These are phyloP conservation scores for Pitta sordida DNA, from an alignment of 2,113 vertebrate genomes.

Conservation along the genomic window DNA sequence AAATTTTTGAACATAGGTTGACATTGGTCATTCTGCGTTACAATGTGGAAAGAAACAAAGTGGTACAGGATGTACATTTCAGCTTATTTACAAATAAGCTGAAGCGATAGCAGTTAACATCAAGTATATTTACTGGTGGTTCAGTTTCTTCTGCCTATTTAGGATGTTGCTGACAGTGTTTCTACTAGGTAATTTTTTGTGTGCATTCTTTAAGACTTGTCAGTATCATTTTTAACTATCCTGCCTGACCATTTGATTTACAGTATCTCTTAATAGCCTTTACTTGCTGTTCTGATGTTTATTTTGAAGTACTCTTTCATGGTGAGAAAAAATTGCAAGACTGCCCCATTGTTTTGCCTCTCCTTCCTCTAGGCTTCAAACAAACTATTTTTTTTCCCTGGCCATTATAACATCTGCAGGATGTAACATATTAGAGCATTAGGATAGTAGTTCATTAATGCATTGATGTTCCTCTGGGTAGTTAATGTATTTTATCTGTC, in stretches of 20 bases:
- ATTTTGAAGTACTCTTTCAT: neutral
- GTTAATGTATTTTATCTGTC: conserved; percentile 38
- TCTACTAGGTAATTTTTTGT: neutral
- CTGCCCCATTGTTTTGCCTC: neutral
- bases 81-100: neutral
- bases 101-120: neutral
- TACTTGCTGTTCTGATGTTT: neutral
- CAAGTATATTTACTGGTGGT: neutral
- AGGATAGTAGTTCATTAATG: neutral
- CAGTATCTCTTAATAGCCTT: neutral
- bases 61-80: neutral
- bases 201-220: neutral
- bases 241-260: neutral
- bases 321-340: neutral
- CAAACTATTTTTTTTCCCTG: neutral
- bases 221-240: neutral
- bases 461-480: neutral
- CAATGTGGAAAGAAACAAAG: neutral
- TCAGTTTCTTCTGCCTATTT: neutral
- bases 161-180: neutral
- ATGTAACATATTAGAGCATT: neutral
- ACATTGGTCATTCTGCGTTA: too few species aligned
- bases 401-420: neutral
- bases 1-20: neutral
- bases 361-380: neutral